Conservation (phyloP, 2,797 vertebrate genomes). For the Phrynocephalus forsythii region DNA sequence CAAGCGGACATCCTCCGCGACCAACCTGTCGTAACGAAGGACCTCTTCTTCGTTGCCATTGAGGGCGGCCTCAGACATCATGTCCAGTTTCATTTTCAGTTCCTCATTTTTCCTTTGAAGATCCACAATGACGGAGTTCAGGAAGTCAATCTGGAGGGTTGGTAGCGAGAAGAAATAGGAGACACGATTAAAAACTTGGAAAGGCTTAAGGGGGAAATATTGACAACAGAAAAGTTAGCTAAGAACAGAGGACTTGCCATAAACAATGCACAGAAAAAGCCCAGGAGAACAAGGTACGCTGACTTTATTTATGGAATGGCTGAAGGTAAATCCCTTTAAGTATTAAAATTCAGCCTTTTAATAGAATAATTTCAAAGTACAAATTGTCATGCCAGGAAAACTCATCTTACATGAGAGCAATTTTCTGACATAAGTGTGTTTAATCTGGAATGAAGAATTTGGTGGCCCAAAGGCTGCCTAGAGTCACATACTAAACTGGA, state of each 20-base stretch:
- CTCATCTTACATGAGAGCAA: neutral
- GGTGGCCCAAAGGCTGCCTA: neutral
- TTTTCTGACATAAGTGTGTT: neutral
- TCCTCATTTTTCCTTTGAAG: slow-evolving; percentile 95
- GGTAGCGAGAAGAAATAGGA: neutral
- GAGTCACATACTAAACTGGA: neutral
- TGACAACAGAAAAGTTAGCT: neutral
- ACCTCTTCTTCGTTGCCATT: slow-evolving; percentile 88
- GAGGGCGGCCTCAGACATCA: slow-evolving; percentile 91
- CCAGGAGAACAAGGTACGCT: neutral
- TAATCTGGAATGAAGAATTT: neutral
- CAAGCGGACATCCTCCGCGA: slow-evolving; percentile 5
- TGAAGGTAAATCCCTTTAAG: neutral
- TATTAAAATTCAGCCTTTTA: neutral
- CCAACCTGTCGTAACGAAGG: slow-evolving; percentile 86
- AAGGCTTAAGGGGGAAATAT: neutral
- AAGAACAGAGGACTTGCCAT: neutral
- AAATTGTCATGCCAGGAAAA: neutral
- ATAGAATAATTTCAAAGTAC: neutral
- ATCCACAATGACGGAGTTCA: slow-evolving; percentile 96
- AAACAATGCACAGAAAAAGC: neutral
- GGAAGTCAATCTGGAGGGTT: slow-evolving; percentile 90
- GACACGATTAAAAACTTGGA: slow-evolving; percentile 21
- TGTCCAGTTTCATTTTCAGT: slow-evolving; percentile 92
- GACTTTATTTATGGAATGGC: neutral